phyloP scores from a whole-genome alignment of 2,888 invertebrate species.

The Heteromyza rotundicornis region DNA sequence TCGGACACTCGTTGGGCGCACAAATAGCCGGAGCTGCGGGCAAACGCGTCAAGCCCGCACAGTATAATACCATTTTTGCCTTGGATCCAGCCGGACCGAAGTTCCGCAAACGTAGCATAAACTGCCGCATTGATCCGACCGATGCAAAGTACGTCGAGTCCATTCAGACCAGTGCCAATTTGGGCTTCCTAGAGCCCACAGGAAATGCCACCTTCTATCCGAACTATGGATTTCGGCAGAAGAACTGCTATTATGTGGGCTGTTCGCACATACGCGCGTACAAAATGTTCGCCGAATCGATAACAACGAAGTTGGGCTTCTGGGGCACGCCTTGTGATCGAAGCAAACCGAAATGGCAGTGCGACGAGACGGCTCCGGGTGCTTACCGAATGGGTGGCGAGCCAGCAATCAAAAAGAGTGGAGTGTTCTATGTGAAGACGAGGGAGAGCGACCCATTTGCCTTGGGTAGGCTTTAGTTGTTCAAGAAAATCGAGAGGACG shows the following conservation, averaged over 20 bases:
- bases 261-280: slow-evolving; percentile 57
- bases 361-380: slow-evolving; percentile 37
- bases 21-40: slow-evolving; percentile 59
- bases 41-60: slow-evolving; percentile 41
- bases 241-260: slow-evolving; percentile 48
- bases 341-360: slow-evolving; percentile 44
- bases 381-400: slow-evolving; percentile 52
- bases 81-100: slow-evolving; percentile 60
- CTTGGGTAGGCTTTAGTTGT: no score
- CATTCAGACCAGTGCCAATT: slow-evolving; percentile 58
- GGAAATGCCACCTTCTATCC: slow-evolving; percentile 62
- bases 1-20: slow-evolving; percentile 62
- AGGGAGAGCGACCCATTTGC: slow-evolving; percentile 45
- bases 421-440: slow-evolving; percentile 53
- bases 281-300: slow-evolving; percentile 56
- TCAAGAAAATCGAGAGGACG: no score
- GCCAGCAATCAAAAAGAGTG: slow-evolving; percentile 44
- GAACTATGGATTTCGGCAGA: slow-evolving; percentile 56
- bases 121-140: slow-evolving; percentile 52
- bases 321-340: slow-evolving; percentile 50
- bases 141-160: slow-evolving; percentile 60
- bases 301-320: slow-evolving; percentile 47
- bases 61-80: slow-evolving; percentile 55
- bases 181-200: slow-evolving; percentile 53
- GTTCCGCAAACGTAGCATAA: slow-evolving; percentile 43